Percentiles rank a stretch among this genome's conserved stretches.
These are phyloP conservation scores for Sinocyclocheilus anshuiensis DNA, from an alignment of 2,113 vertebrate species.

Conservation along the genomic window DNA sequence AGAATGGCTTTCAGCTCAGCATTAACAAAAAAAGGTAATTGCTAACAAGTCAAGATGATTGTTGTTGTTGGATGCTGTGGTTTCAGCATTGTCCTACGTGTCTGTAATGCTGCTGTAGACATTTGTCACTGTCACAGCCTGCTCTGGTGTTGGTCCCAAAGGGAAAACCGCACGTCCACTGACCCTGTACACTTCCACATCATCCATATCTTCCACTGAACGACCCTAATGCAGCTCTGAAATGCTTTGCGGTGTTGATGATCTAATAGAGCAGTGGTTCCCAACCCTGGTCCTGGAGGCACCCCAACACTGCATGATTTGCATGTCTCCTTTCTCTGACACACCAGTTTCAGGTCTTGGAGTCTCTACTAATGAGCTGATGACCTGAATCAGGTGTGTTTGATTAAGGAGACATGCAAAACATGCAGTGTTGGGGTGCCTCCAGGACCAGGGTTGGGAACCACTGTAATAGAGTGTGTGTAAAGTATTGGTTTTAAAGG, in stretches of 20 bases:
- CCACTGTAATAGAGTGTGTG: neutral
- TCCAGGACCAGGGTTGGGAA: too few relatives aligned
- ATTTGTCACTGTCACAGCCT: slow-evolving; percentile 53
- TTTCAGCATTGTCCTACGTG: slow-evolving; percentile 3
- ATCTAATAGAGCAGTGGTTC: neutral
- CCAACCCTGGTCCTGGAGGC: too few relatives aligned
- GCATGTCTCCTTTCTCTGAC: too few relatives aligned
- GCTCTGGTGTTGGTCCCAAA: slow-evolving; percentile 40
- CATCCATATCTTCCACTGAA: neutral
- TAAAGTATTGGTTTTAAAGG: neutral
- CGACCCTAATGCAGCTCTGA: neutral
- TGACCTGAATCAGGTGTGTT: too few relatives aligned
- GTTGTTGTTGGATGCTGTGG: slow-evolving; percentile 1
- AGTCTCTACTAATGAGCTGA: too few relatives aligned
- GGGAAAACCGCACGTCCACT: slow-evolving; percentile 38
- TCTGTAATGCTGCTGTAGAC: slow-evolving; percentile 46
- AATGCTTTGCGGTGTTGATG: slow-evolving; percentile 1
- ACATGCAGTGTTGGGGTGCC: too few relatives aligned
- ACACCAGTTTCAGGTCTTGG: too few relatives aligned
- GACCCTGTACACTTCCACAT: slow-evolving; percentile 43
- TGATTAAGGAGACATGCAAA: too few relatives aligned
- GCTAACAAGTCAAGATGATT: slow-evolving; percentile 15
- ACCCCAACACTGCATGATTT: too few relatives aligned
- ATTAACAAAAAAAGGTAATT: slow-evolving; percentile 19
- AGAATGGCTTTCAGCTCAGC: neutral